Evolutionary conservation across 2,888 invertebrate genomes (phyloP).

Genomic region (Drosophila colorata): DNA sequence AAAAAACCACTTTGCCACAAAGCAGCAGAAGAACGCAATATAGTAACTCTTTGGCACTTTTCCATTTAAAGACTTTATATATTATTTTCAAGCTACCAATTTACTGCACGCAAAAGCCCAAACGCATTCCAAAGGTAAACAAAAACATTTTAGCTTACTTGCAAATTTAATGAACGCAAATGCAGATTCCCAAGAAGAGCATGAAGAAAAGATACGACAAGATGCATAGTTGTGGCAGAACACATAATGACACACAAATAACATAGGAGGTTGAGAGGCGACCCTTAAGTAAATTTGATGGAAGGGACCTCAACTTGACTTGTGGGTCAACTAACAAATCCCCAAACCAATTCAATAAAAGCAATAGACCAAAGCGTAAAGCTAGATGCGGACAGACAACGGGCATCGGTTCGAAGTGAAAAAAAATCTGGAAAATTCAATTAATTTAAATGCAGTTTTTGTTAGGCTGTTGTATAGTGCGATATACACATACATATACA

Average conservation of each 20-base stretch:
- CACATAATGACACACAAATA: slow-evolving; percentile 53
- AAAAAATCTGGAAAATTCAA: slow-evolving; percentile 68
- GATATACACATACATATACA: slow-evolving; percentile 8
- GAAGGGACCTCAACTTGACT: slow-evolving; percentile 49
- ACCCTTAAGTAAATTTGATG: slow-evolving; percentile 62
- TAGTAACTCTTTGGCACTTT: background rate
- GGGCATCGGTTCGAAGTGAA: background rate
- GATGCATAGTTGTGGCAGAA: slow-evolving; percentile 37
- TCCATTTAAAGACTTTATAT: slow-evolving; percentile 22
- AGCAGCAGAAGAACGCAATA: background rate
- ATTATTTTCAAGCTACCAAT: slow-evolving; percentile 46
- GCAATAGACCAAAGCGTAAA: slow-evolving; percentile 55
- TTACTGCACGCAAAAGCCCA: slow-evolving; percentile 31
- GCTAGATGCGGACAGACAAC: background rate
- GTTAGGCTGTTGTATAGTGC: slow-evolving; percentile 38
- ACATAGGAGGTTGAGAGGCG: slow-evolving; percentile 48
- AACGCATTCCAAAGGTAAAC: slow-evolving; percentile 58
- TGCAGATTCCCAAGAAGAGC: slow-evolving; percentile 39
- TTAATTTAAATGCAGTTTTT: slow-evolving; percentile 80
- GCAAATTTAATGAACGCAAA: slow-evolving; percentile 74
- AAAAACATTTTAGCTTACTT: slow-evolving; percentile 72
- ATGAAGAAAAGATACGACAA: slow-evolving; percentile 20
- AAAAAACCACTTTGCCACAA: background rate
- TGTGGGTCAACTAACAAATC: slow-evolving; percentile 68
- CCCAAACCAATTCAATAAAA: slow-evolving; percentile 81